Evolutionary conservation across 2,797 vertebrate species (phyloP), one percentile per base, ranked within the genome.

Genomic region (Mus minutoides): DNA sequence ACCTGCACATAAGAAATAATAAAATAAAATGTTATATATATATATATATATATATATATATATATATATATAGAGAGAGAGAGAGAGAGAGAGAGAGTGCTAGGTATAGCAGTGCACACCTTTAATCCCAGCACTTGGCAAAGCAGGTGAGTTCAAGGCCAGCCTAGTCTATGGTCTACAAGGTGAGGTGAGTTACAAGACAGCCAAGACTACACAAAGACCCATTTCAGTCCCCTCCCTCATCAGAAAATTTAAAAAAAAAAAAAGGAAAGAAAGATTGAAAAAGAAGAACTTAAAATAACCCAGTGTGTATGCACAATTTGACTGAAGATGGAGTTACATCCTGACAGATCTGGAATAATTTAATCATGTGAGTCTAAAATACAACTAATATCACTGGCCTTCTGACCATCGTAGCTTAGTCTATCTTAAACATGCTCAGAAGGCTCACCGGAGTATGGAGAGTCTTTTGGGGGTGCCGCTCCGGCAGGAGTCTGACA

Each of bases 251-350:
- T 73, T 6, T 19, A 17, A 37, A 69, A 71, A 3, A 40, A 22
- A 26, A 40, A 62, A 60, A 11, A 9, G 52, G 37, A 29, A 64
- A 46, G 12, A 92, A 24, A 69, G 46, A 46, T 8, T n/a, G 62
- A 54, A 71, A 69, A 93, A 49, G 24, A 75, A 69, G 34, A 92
- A 94, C 29, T 80, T 82, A 78, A 87, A 90, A 19, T 3, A 88
- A 82, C 34, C 14, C 52, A 84, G 80, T 69, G 31, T 85, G 40
- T 69, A 10, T 80, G 26, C 43, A 43, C 3, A 43, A 67, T 73
- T 58, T 79, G 49, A 22, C n/a, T 62, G 62, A 10, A 54, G 17
- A 64, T 76, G n/a, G 13, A 19, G 14, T 80, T 62, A 43, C 4
- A 83, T 40, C 21, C 19, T 4, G 12, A 88, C 22, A 54, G 52